Conservation (phyloP, 2,797 vertebrate genomes). For the Neomorphus geoffroyi region DNA sequence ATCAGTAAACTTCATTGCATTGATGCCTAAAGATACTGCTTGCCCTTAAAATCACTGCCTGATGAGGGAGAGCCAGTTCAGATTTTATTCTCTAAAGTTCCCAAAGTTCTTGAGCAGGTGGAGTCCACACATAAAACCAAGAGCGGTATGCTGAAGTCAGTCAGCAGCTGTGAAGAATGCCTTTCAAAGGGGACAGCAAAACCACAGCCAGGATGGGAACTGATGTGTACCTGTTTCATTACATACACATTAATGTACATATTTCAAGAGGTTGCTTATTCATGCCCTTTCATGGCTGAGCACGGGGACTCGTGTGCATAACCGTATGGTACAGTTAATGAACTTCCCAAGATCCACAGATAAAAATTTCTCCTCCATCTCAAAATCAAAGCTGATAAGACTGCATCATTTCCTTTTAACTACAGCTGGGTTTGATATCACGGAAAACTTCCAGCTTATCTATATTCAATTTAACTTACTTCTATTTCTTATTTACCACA, state of each 20-base stretch:
- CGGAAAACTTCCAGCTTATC: not conserved
- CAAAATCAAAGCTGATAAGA: not conserved
- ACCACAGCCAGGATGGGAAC: not conserved
- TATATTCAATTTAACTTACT: not conserved
- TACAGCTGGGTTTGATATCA: not conserved
- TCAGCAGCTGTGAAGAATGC: not conserved
- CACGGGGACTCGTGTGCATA: not conserved
- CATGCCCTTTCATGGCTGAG: not conserved
- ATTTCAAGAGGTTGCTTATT: not conserved
- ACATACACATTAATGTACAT: not conserved
- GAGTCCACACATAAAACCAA: not conserved
- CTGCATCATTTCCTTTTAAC: not conserved
- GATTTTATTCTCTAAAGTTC: not conserved
- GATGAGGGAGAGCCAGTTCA: not conserved
- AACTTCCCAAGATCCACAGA: fast-evolving
- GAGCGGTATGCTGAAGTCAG: not conserved
- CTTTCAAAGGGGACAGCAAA: not conserved
- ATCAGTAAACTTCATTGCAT: not conserved
- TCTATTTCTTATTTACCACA: not conserved
- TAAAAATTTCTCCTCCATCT: not conserved
- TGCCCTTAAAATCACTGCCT: not conserved
- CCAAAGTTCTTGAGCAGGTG: not conserved
- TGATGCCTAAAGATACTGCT: not conserved
- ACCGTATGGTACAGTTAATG: not conserved
- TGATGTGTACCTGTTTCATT: not conserved